Evolutionary conservation across 2,113 vertebrate genomes (phyloP).

Genomic region (Petrocephalus microphthalmus): DNA sequence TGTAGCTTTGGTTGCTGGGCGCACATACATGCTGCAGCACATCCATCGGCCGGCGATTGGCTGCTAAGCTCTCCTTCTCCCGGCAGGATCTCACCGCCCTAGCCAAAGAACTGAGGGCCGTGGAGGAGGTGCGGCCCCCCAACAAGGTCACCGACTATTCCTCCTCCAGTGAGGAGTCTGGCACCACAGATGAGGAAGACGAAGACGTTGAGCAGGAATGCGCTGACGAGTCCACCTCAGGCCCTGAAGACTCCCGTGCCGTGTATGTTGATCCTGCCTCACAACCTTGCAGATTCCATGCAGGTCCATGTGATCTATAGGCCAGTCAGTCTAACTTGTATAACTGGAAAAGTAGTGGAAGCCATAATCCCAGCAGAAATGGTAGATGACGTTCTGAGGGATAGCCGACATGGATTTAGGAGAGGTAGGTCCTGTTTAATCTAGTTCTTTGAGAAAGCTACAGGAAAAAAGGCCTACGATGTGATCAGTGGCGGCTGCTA

Average conservation of each 20-base stretch:
- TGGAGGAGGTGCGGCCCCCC: constrained; percentile 84
- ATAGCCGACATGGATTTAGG: too few relatives aligned
- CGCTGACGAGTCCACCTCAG: constrained; percentile 86
- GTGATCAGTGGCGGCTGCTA: too few relatives aligned
- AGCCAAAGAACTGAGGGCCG: constrained; percentile 90
- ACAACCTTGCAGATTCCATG: neutral
- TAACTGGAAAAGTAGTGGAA: too few relatives aligned
- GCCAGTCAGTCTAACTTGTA: too few relatives aligned
- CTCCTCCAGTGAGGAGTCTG: constrained; percentile 94
- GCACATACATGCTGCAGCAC: neutral
- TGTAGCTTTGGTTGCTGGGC: neutral
- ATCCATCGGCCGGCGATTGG: neutral
- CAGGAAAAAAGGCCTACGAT: too few relatives aligned
- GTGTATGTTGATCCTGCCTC: constrained; percentile 63
- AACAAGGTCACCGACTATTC: constrained; percentile 97
- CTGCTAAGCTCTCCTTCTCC: constrained; percentile 2
- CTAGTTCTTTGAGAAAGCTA: too few relatives aligned
- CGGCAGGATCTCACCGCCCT: constrained; percentile 85
- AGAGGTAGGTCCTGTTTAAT: too few relatives aligned
- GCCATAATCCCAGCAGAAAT: too few relatives aligned
- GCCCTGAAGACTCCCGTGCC: constrained; percentile 84
- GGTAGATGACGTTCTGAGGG: too few relatives aligned
- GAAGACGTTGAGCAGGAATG: constrained; percentile 93
- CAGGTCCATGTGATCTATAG: neutral
- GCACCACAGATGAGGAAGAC: constrained; percentile 92